These are phyloP conservation scores for Amazona vittata DNA, from an alignment of 2,113 vertebrate species.

Conservation along the genomic window DNA sequence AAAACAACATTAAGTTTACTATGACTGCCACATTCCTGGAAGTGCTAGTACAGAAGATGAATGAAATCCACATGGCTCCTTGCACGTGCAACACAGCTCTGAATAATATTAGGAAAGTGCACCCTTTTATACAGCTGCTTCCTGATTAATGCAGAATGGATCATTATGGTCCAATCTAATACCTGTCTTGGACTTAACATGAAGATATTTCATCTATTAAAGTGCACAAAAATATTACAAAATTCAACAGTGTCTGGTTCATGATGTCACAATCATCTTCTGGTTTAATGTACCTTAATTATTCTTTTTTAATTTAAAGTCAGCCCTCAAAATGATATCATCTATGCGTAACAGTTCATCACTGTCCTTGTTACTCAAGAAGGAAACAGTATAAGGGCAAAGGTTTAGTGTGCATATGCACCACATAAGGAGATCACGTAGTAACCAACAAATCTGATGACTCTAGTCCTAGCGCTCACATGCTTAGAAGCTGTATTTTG, in stretches of 20 bases:
- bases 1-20: slow-evolving; percentile 59
- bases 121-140: background rate
- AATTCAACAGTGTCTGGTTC: background rate
- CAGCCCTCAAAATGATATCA: background rate
- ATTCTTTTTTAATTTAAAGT: background rate
- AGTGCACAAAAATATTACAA: background rate
- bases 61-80: slow-evolving; percentile 55
- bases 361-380: background rate
- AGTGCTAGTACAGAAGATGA: slow-evolving; percentile 45
- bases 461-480: background rate
- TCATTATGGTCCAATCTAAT: background rate
- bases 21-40: slow-evolving; percentile 44
- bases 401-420: background rate
- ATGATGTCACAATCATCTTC: background rate
- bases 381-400: background rate
- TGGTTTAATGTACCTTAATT: background rate
- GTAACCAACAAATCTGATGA: background rate
- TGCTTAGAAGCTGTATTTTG: background rate
- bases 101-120: background rate
- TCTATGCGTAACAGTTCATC: background rate
- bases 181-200: background rate
- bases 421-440: background rate
- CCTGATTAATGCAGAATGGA: background rate
- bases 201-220: background rate
- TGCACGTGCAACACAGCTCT: slow-evolving; percentile 1